These are phyloP conservation scores for Acleris sparsana DNA, from an alignment of 2,888 invertebrate genomes.

Conservation along the genomic window DNA sequence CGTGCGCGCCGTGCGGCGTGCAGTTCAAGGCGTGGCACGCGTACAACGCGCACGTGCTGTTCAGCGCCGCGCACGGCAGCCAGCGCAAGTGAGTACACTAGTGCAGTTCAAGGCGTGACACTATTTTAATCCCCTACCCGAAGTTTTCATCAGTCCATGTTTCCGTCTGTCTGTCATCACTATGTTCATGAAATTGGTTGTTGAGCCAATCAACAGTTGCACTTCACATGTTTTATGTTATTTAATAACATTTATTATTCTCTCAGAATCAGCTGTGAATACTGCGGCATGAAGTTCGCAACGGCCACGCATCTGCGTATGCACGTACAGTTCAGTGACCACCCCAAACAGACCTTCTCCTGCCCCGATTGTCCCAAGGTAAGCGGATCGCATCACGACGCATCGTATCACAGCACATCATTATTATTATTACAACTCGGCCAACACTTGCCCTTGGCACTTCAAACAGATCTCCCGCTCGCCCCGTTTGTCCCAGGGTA, in stretches of 20 bases:
- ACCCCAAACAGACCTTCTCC: slow-evolving; percentile 26
- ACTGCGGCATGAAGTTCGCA: slow-evolving; percentile 36
- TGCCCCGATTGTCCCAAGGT: slow-evolving; percentile 34
- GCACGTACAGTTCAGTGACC: slow-evolving; percentile 34
- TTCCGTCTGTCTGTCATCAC: too few species aligned
- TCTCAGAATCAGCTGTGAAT: slow-evolving; percentile 18
- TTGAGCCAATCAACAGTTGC: too few species aligned
- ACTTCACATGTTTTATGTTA: rapidly evolving
- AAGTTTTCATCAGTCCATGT: too few species aligned
- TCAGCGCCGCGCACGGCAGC: slow-evolving; percentile 16
- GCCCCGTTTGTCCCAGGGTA: too few species aligned
- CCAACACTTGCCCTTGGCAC: too few species aligned
- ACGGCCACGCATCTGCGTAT: slow-evolving; percentile 29
- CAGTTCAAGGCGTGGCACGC: slow-evolving; percentile 34
- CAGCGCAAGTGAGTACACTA: slow-evolving; percentile 14
- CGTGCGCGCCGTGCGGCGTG: slow-evolving; percentile 27
- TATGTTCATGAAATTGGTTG: too few species aligned
- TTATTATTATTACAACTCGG: background rate
- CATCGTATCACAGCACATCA: too few species aligned
- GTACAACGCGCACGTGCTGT: slow-evolving; percentile 31
- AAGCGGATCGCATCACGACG: background rate
- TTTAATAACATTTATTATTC: too few species aligned
- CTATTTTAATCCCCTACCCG: too few species aligned
- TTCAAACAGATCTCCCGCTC: too few species aligned
- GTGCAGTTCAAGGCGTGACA: too few species aligned